These are phyloP conservation scores for Aelia acuminata DNA, from an alignment of 2,888 invertebrate species.

Conservation along the genomic window DNA sequence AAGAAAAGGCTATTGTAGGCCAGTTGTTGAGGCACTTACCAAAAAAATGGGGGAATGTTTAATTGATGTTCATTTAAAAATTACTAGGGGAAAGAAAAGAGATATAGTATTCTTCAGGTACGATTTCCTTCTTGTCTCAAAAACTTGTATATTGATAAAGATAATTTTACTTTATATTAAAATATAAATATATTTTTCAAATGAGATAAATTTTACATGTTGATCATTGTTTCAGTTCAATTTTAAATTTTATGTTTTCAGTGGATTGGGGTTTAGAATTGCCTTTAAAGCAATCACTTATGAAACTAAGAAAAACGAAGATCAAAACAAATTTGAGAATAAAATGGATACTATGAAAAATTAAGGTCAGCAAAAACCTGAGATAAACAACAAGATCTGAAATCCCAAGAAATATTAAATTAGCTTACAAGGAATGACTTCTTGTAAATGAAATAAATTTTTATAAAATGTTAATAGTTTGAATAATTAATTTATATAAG, in stretches of 20 bases:
- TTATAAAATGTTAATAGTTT: too few species aligned
- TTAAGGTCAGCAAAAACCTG: neutral
- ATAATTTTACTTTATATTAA: neutral
- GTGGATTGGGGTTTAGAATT: neutral
- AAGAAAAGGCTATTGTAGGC: neutral
- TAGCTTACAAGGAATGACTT: neutral
- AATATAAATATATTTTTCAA: neutral
- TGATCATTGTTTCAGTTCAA: neutral
- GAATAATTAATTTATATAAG: too few species aligned
- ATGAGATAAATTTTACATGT: neutral
- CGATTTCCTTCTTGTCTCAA: neutral
- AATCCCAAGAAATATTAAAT: neutral
- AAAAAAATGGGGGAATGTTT: constrained; percentile 17
- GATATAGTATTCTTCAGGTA: constrained; percentile 11
- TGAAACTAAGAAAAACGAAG: neutral
- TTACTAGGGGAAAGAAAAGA: neutral
- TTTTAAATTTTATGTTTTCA: neutral
- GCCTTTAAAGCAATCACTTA: neutral
- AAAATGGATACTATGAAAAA: neutral
- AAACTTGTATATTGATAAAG: neutral
- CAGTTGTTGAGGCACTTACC: neutral
- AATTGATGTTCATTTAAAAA: constrained; percentile 30
- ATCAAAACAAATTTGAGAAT: too few species aligned
- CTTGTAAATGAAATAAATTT: neutral
- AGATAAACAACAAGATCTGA: neutral